phyloP scores from a whole-genome alignment of 2,888 invertebrate species.

The Drosophila demipolita region DNA sequence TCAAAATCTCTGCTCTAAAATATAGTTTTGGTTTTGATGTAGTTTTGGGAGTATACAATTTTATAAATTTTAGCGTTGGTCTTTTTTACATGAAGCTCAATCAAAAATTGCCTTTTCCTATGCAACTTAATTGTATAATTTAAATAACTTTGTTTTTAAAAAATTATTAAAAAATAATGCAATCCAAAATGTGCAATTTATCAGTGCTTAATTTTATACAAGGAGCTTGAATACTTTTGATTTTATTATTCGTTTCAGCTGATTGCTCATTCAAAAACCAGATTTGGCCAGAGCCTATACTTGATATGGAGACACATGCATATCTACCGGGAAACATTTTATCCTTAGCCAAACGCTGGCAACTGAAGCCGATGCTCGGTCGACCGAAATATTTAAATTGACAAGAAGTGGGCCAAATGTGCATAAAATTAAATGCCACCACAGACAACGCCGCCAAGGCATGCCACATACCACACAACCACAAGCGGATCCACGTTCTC shows the following conservation, averaged over 20 bases:
- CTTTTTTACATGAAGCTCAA: neutral
- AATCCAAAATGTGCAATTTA: neutral
- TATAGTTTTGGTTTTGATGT: neutral
- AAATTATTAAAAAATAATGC: neutral
- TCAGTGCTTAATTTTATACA: neutral
- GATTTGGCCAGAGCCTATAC: neutral
- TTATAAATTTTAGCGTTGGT: too few species aligned
- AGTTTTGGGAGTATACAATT: too few species aligned
- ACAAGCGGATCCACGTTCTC: conserved; percentile 7
- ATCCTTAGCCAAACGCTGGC: neutral
- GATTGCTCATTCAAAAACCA: neutral
- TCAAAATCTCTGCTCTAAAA: neutral
- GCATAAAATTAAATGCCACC: conserved; percentile 63
- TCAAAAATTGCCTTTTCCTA: neutral
- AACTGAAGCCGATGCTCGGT: conserved; percentile 41
- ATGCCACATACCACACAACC: conserved; percentile 4
- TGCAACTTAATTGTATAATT: neutral
- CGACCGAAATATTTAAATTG: conserved; percentile 65
- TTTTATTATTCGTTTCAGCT: neutral
- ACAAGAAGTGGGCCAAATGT: conserved; percentile 49
- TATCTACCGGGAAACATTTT: conserved; percentile 7
- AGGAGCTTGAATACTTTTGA: neutral
- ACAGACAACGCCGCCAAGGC: conserved; percentile 12
- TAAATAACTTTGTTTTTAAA: neutral
- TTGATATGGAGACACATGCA: conserved; percentile 5